These are phyloP conservation scores for Cecropterus lyciades DNA, from an alignment of 1,140 invertebrate genomes.

Conservation along the genomic window DNA sequence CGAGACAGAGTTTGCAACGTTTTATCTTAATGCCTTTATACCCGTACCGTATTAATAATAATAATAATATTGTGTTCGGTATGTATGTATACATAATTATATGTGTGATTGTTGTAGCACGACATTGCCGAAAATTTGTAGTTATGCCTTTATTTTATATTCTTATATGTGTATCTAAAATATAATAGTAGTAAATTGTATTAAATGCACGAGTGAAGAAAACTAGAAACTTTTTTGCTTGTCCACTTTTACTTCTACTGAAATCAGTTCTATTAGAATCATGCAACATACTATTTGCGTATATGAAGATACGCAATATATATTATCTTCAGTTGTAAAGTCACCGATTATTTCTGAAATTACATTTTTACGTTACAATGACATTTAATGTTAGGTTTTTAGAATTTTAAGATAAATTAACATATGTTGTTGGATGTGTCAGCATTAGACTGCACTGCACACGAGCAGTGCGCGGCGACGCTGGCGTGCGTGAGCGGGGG, in stretches of 20 bases:
- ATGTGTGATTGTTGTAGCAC: slow-evolving; percentile 36
- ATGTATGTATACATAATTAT: slow-evolving; percentile 52
- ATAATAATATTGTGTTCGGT: slow-evolving; percentile 24
- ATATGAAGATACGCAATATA: neutral
- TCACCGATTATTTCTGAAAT: neutral
- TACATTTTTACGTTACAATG: neutral
- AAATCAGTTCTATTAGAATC: slow-evolving; percentile 14
- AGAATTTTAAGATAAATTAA: neutral
- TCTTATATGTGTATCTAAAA: slow-evolving; percentile 28
- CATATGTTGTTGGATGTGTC: slow-evolving; percentile 23
- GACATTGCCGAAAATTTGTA: slow-evolving; percentile 12
- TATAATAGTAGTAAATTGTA: slow-evolving; percentile 29
- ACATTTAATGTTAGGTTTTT: neutral
- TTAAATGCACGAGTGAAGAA: slow-evolving; percentile 31
- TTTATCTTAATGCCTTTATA: slow-evolving; percentile 53
- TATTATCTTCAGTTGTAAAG: neutral
- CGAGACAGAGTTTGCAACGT: slow-evolving; percentile 79
- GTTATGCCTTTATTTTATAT: slow-evolving; percentile 26
- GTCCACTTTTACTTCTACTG: slow-evolving; percentile 32
- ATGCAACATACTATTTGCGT: slow-evolving; percentile 2
- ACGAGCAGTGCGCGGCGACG: slow-evolving; percentile 91
- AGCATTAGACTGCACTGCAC: slow-evolving; percentile 93
- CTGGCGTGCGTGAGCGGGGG: slow-evolving; percentile 91
- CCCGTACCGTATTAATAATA: slow-evolving; percentile 41
- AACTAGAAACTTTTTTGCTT: slow-evolving; percentile 31